Conservation (phyloP, 2,888 invertebrate genomes). For the Meiosimyza platycephala region DNA sequence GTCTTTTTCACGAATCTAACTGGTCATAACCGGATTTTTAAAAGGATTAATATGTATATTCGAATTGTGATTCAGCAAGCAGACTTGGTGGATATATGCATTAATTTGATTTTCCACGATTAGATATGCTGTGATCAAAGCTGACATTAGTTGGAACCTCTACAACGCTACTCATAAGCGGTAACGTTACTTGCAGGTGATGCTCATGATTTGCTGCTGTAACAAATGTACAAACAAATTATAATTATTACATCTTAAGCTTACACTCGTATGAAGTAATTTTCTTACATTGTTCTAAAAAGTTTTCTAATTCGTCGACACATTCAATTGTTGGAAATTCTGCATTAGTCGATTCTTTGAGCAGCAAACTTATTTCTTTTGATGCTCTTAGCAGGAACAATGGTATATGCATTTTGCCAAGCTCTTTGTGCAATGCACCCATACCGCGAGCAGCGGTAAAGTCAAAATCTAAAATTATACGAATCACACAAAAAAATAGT, state of each 20-base stretch:
- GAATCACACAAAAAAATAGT: slow-evolving; percentile 1
- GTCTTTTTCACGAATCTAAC: too few species aligned
- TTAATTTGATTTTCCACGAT: slow-evolving; percentile 39
- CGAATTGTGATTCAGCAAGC: too few species aligned
- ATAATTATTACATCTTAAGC: not conserved
- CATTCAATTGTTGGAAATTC: slow-evolving; percentile 58
- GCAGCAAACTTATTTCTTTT: slow-evolving; percentile 58
- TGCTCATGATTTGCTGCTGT: slow-evolving; percentile 56
- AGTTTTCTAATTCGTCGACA: slow-evolving; percentile 58
- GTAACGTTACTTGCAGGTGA: slow-evolving; percentile 58
- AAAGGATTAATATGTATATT: too few species aligned
- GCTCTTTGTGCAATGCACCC: slow-evolving; percentile 79
- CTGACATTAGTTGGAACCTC: not conserved
- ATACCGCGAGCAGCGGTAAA: slow-evolving; percentile 90
- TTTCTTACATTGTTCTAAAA: slow-evolving; percentile 59
- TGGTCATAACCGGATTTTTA: too few species aligned
- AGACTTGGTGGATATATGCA: not conserved
- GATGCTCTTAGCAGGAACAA: slow-evolving; percentile 73
- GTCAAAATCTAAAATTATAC: slow-evolving; percentile 74
- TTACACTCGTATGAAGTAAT: not conserved
- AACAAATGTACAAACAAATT: slow-evolving; percentile 29
- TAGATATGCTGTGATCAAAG: slow-evolving; percentile 11
- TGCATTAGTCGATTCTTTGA: slow-evolving; percentile 62
- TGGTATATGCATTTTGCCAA: slow-evolving; percentile 77
- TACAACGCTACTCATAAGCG: slow-evolving; percentile 49